phyloP scores from a whole-genome alignment of 2,888 invertebrate genomes.

The Drosophila mercatorum region DNA sequence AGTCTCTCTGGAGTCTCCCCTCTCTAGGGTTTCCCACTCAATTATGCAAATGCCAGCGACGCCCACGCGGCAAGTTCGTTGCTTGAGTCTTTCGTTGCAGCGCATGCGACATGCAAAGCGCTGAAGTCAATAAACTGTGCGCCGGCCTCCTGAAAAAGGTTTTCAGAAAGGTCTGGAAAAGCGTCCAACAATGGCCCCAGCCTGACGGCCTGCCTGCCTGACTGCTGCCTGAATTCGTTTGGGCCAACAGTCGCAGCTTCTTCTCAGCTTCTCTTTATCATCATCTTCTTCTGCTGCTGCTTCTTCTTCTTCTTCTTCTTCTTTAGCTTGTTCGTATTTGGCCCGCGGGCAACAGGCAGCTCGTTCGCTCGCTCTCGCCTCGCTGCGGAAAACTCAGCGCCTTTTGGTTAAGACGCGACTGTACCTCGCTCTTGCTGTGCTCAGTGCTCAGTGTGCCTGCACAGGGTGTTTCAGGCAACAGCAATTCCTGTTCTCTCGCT shows the following conservation, averaged over 20 bases:
- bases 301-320: neutral
- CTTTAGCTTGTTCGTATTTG: slow-evolving; percentile 4
- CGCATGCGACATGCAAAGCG: slow-evolving; percentile 6
- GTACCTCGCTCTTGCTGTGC: slow-evolving; percentile 46
- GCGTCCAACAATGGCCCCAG: slow-evolving; percentile 17
- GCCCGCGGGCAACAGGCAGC: slow-evolving; percentile 44
- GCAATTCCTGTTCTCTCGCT: slow-evolving; percentile 35
- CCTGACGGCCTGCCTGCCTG: neutral
- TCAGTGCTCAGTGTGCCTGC: neutral
- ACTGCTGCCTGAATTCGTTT: neutral
- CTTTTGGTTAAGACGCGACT: slow-evolving; percentile 52
- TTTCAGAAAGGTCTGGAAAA: slow-evolving; percentile 42
- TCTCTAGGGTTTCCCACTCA: slow-evolving; percentile 40
- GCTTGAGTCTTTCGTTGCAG: slow-evolving; percentile 41
- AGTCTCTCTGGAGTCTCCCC: no score
- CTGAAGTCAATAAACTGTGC: slow-evolving; percentile 60
- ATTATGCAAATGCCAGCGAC: slow-evolving; percentile 43
- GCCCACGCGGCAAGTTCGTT: slow-evolving; percentile 39
- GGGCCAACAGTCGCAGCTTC: slow-evolving; percentile 10
- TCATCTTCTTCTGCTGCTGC: slow-evolving; percentile 1
- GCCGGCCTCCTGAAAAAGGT: slow-evolving; percentile 31
- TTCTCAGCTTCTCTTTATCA: slow-evolving; percentile 3
- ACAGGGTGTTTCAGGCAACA: slow-evolving; percentile 47
- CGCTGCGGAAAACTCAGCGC: slow-evolving; percentile 61
- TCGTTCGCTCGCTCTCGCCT: slow-evolving; percentile 7